Base-by-base conservation (phyloP, 2,113 vertebrate species). In the Tyrannus savana region DNA sequence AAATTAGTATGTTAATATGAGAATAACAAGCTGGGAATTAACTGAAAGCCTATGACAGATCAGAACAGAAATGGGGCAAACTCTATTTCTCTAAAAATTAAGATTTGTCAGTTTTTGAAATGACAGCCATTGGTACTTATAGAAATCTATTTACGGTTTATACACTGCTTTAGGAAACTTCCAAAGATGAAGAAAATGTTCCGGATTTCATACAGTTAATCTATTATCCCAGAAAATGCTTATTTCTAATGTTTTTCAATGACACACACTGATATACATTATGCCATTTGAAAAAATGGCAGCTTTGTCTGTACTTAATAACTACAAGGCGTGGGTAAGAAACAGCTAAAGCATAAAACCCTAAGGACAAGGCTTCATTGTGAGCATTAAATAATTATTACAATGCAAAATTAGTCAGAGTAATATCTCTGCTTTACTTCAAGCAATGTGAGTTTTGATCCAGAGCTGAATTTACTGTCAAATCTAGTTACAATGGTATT, bases 361-460 rank as follows among this genome's bases (percentile, higher is more conserved):
- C 37, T 75, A 91, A 90, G 96, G 97, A 98, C 97, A 98, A 97
- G 93, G 96, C 94, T 94, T 94, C 95, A 98, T 96, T 98, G 97
- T 98, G 90, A 96, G 90, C 93, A 97, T 95, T 97, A 98, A 98
- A 96, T 97, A 98, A 98, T 97, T 98, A 95, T 95, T 97, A 98
- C 97, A 98, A 98, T 97, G 94, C 94, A 96, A 97, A 97, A 97
- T 97, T 97, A 98, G 97, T 94, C 97, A 97, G 95, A 96, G 96
- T 93, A 97, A 87, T 97, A 97, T 97, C 96, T 95, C 97, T 96
- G 92, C 44, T 98, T 97, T 97, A 97, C 84, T 97, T 96, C 95
- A 96, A 98, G 90, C 16, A 1, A 84, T 86, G 42, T 41, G 35
- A 93, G 74, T 64, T 56, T 78, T 86, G 80, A 87, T 78, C 76